A percentile compares a stretch with the other conserved stretches of the same genome.
Evolutionary conservation across 2,797 vertebrate species (phyloP).

Genomic region (Novumbra hubbsi): DNA sequence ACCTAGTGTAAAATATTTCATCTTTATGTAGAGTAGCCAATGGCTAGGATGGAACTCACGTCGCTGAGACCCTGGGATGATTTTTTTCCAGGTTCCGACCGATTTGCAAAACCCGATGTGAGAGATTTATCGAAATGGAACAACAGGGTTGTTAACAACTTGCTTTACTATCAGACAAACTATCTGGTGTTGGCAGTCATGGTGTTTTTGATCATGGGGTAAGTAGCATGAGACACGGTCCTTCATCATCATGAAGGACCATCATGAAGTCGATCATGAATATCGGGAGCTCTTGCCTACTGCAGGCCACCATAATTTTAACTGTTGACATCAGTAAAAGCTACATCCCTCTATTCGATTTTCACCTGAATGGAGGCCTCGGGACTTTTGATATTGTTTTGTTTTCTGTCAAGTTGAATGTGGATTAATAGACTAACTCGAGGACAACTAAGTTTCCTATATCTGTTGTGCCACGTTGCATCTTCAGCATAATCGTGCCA

Average conservation of each 20-base stretch:
- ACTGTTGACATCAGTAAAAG: neutral
- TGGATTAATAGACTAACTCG: neutral
- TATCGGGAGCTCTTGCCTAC: neutral
- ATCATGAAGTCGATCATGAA: neutral
- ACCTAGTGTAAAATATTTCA: neutral
- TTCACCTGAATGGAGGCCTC: neutral
- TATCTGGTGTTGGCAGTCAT: constrained; percentile 79
- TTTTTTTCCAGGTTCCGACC: constrained; percentile 84
- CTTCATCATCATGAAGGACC: neutral
- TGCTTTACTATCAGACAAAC: constrained; percentile 96
- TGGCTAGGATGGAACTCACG: constrained; percentile 82
- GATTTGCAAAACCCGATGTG: constrained; percentile 84
- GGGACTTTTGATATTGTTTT: neutral
- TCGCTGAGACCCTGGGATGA: constrained; percentile 87
- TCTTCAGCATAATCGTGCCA: neutral
- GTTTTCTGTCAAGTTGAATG: neutral
- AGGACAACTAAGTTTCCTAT: neutral
- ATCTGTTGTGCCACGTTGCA: neutral
- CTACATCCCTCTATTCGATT: neutral
- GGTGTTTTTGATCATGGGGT: constrained; percentile 88
- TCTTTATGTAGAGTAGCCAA: constrained; percentile 33
- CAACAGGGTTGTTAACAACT: constrained; percentile 90
- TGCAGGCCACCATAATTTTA: neutral
- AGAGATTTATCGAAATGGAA: constrained; percentile 88
- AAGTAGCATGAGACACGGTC: constrained; percentile 51